Conservation (phyloP, 1,140 invertebrate genomes). For the Drosophila pseudoananassae region DNA sequence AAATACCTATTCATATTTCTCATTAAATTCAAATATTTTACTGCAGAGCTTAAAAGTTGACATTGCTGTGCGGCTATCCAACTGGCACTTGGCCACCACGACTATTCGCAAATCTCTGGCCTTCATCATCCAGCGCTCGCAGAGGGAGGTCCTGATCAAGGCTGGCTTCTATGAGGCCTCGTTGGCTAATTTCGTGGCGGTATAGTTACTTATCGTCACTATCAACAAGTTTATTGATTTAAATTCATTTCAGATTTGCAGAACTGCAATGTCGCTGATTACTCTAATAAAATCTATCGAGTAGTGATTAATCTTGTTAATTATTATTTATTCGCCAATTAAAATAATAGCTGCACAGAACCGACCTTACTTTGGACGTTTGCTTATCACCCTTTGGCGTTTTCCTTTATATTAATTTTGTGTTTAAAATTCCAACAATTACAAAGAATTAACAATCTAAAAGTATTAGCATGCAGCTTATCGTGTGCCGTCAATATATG, state of each 20-base stretch:
- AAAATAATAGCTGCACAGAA: too few relatives aligned
- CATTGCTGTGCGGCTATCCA: constrained; percentile 57
- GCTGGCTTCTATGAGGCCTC: constrained; percentile 81
- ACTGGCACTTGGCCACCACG: constrained; percentile 63
- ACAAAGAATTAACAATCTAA: not conserved
- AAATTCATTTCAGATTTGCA: constrained; percentile 23
- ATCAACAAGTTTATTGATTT: not conserved
- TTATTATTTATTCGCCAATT: too few relatives aligned
- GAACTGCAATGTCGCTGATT: constrained; percentile 27
- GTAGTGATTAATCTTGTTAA: not conserved
- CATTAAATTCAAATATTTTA: not conserved
- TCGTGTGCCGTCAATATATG: not conserved
- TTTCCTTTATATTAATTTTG: not conserved
- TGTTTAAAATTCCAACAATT: not conserved
- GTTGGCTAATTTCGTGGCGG: constrained; percentile 71
- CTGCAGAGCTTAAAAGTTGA: constrained; percentile 66
- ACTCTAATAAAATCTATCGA: constrained; percentile 33
- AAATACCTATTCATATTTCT: too few relatives aligned
- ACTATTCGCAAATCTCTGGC: constrained; percentile 49
- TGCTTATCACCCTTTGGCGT: not conserved
- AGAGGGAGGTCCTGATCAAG: constrained; percentile 64
- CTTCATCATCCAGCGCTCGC: constrained; percentile 68
- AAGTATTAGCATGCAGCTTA: not conserved
- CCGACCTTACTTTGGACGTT: not conserved
- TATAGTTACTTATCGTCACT: constrained; percentile 26